phyloP scores from a whole-genome alignment of 2,113 vertebrate genomes.

The Pica pica region DNA sequence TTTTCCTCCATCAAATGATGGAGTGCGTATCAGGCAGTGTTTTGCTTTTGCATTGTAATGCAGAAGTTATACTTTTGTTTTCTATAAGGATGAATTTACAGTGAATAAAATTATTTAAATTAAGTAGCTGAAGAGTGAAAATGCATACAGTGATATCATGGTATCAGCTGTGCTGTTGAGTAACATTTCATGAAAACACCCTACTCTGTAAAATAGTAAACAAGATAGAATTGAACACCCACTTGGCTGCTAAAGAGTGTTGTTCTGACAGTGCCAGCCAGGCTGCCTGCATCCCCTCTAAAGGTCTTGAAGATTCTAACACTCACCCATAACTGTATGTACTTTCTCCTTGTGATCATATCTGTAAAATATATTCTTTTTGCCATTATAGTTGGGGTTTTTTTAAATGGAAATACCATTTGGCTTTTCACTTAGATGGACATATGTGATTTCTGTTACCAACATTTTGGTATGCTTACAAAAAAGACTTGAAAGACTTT shows the following conservation, averaged over 20 bases:
- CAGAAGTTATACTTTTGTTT: background rate
- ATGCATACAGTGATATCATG: background rate
- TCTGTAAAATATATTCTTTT: background rate
- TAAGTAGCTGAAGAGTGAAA: background rate
- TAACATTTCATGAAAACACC: background rate
- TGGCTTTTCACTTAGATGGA: background rate
- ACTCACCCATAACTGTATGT: fast-evolving
- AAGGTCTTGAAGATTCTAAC: background rate
- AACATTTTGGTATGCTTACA: background rate
- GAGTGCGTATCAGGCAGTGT: fast-evolving
- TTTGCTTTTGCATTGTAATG: background rate
- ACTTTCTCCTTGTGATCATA: background rate
- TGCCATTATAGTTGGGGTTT: fast-evolving
- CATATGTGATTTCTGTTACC: background rate
- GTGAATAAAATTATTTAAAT: background rate
- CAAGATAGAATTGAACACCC: background rate
- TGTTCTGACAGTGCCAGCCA: background rate
- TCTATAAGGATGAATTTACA: background rate
- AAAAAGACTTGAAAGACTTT: background rate
- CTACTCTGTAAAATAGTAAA: background rate
- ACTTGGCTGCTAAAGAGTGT: background rate
- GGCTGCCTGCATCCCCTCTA: background rate
- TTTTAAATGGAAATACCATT: background rate
- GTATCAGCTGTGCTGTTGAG: background rate
- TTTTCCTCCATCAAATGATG: background rate